Base-by-base conservation (phyloP, 2,888 invertebrate genomes). In the Doris montereyensis region DNA sequence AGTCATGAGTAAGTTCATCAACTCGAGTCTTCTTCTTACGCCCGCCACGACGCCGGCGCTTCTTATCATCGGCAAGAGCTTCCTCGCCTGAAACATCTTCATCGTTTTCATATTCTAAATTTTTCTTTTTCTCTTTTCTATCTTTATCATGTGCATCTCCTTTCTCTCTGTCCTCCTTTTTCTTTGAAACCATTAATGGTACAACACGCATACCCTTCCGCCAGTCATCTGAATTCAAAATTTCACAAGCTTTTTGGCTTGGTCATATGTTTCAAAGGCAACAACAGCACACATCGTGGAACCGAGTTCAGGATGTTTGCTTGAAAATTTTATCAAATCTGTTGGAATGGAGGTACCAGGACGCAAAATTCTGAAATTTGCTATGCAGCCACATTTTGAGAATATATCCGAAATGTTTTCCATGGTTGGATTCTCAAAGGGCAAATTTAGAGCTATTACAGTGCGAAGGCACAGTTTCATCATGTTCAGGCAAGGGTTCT, bases 341-440 rank as follows among this genome's bases (percentile, higher is more conserved):
- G 96, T 95, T 1, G 97, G 97, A 76, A 97, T 95, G 10, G 96
- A 95, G 92, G 96, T 96, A 58, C 97, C 97, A 0, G 97, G 97
- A 76, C 96, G 93, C 68, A 97, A 93, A 82, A 97, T 95, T 78
- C 97, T 93, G 76, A 98, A 95, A 57, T 97, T 92, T 1, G 96
- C 96, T 65, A 98, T 97, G 90, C 97, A 97, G 1, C 97, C 97
- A 89, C 96, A 97, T 76, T 94, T 93, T 13, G 95, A 94, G 92
- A 98, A 97, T 82, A 97, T 92, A 89, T 97, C 96, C 0, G 97
- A 97, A n/a, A 97, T 96, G 86, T 95, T 95, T 91, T 97, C 97
- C 67, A 97, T 96, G 8, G 95, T 94, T 0, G 97, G 94, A 85
- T 95, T 95, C 60, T 97, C 96, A 78, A 95, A 93, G 0, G 97